These are phyloP conservation scores for Lypha dubia DNA, from an alignment of 2,888 invertebrate species.

Conservation along the genomic window DNA sequence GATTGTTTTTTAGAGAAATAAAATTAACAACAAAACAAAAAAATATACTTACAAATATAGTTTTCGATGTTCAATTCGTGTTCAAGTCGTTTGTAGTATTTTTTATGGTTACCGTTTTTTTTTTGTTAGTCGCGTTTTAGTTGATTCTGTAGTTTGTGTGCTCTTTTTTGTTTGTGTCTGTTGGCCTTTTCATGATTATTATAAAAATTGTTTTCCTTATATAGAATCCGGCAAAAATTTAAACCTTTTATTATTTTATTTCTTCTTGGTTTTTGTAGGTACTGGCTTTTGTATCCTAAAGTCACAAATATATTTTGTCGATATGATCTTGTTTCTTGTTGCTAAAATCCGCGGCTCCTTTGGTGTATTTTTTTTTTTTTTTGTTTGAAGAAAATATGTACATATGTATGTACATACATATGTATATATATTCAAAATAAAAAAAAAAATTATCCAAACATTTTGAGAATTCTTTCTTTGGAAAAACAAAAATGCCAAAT, in stretches of 20 bases:
- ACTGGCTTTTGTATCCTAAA: conserved; percentile 11
- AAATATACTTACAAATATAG: conserved; percentile 10
- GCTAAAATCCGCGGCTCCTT: conserved; percentile 48
- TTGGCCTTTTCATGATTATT: conserved; percentile 63
- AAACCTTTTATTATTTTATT: conserved; percentile 50
- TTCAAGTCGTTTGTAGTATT: conserved; percentile 48
- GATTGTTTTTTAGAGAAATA: conserved; percentile 33
- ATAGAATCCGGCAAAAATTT: conserved; percentile 59
- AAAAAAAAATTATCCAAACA: conserved; percentile 24
- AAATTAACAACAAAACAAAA: too few species aligned
- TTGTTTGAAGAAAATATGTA: conserved; percentile 8
- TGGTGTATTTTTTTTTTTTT: conserved; percentile 11
- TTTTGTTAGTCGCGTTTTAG: neutral
- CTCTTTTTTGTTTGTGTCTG: neutral
- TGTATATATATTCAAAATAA: too few species aligned
- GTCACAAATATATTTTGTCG: conserved; percentile 33
- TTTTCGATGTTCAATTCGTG: conserved; percentile 63
- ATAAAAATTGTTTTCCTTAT: conserved; percentile 70
- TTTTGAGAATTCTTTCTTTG: conserved; percentile 49
- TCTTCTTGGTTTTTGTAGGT: neutral
- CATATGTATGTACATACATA: too few species aligned
- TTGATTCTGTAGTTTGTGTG: conserved; percentile 6
- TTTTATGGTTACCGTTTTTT: conserved; percentile 20
- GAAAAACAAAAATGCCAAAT: conserved; percentile 39
- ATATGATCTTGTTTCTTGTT: conserved; percentile 11